phyloP scores from a whole-genome alignment of 2,888 invertebrate species.

The Eilema caniola region DNA sequence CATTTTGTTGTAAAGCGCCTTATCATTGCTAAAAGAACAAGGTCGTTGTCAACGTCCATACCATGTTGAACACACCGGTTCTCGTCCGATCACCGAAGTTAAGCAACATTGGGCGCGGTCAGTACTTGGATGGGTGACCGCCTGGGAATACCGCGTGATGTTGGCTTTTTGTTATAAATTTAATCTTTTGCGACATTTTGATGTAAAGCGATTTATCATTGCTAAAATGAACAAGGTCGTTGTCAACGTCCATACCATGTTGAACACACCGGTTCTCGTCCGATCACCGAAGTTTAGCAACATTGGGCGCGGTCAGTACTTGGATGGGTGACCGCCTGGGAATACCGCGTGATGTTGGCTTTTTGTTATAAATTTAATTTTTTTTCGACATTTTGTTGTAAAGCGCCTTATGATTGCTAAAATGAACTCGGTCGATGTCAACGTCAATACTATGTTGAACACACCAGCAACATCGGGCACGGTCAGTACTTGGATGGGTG shows the following conservation, averaged over 20 bases:
- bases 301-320: slow-evolving; percentile 83
- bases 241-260: slow-evolving; percentile 66
- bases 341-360: slow-evolving; percentile 61
- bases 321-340: slow-evolving; percentile 84
- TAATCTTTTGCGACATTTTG: no score
- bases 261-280: slow-evolving; percentile 83
- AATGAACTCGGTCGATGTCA: slow-evolving; percentile 39
- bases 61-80: slow-evolving; percentile 77
- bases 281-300: slow-evolving; percentile 85
- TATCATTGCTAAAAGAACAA: no score
- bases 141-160: slow-evolving; percentile 73
- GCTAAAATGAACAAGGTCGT: slow-evolving; percentile 19
- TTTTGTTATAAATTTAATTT: no score
- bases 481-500: no score
- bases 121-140: slow-evolving; percentile 85
- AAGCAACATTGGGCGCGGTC: slow-evolving; percentile 83
- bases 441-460: slow-evolving; percentile 72
- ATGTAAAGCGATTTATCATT: no score
- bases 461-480: no score
- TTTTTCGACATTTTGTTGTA: no score
- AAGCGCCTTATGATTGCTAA: background rate
- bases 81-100: slow-evolving; percentile 85
- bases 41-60: slow-evolving; percentile 65
- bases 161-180: slow-evolving; percentile 64
- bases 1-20: no score